Evolutionary conservation across 2,888 invertebrate species (phyloP).

Genomic region (Hermodice carunculata): DNA sequence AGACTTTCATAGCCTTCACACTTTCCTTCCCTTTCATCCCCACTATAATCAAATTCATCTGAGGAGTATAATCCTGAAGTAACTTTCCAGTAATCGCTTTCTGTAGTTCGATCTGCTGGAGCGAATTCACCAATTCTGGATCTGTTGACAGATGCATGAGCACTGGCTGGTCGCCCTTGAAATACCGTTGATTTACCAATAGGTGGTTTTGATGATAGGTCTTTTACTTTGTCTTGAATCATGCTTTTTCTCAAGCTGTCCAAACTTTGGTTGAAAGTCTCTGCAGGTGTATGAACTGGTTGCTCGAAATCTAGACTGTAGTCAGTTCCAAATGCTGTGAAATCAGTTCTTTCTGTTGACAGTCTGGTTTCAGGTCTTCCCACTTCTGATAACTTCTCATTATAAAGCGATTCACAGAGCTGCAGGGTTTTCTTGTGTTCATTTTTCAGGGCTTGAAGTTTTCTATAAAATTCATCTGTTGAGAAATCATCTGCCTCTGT

Average conservation of each 20-base stretch:
- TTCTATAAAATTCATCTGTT: conserved; percentile 60
- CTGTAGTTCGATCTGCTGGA: conserved; percentile 1
- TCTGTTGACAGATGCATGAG: no score
- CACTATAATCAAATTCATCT: conserved; percentile 11
- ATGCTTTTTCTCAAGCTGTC: not conserved
- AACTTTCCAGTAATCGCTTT: conserved; percentile 17
- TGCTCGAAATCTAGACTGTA: not conserved
- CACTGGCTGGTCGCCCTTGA: conserved; percentile 1
- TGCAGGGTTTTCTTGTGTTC: conserved; percentile 63
- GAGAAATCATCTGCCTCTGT: not conserved
- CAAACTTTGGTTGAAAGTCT: not conserved
- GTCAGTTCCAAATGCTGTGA: no score
- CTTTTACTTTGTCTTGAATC: conserved; percentile 18
- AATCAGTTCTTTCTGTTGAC: no score
- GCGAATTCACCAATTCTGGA: no score
- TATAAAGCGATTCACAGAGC: conserved; percentile 61
- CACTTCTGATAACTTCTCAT: conserved; percentile 46
- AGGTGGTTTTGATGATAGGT: conserved; percentile 35
- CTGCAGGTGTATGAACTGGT: not conserved
- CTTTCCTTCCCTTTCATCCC: conserved; percentile 6
- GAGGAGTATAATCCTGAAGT: not conserved
- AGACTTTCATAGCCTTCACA: not conserved
- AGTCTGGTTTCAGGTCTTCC: not conserved
- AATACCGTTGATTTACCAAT: conserved; percentile 7
- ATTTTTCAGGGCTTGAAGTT: conserved; percentile 57